phyloP scores from a whole-genome alignment of 1,140 invertebrate genomes.

The Papilio machaon region DNA sequence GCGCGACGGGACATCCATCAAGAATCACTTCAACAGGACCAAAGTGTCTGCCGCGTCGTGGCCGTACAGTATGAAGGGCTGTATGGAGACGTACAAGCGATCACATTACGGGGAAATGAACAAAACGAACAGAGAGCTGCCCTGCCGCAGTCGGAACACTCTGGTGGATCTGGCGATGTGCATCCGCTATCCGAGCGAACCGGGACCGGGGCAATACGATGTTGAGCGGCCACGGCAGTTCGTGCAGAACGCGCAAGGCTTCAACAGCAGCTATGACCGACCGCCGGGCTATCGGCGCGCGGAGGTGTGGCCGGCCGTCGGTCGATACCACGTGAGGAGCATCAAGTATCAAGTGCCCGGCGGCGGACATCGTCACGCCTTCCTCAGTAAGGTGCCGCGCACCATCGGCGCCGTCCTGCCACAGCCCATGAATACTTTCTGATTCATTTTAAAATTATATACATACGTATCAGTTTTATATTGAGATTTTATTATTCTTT shows the following conservation, averaged over 20 bases:
- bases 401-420: constrained; percentile 68
- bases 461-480: not conserved
- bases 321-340: constrained; percentile 56
- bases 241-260: constrained; percentile 59
- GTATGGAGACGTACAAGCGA: constrained; percentile 64
- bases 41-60: constrained; percentile 59
- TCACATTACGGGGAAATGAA: constrained; percentile 69
- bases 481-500: not conserved
- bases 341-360: constrained; percentile 54
- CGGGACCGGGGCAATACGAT: constrained; percentile 60
- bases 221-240: constrained; percentile 55
- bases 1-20: constrained; percentile 61
- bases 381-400: constrained; percentile 63
- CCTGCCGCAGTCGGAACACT: constrained; percentile 62
- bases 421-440: constrained; percentile 69
- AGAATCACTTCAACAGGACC: constrained; percentile 67
- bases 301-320: constrained; percentile 70
- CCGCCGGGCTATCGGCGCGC: constrained; percentile 63
- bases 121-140: constrained; percentile 61
- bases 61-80: constrained; percentile 62
- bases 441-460: constrained; percentile 14
- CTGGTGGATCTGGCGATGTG: constrained; percentile 67
- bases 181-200: constrained; percentile 54
- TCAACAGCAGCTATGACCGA: constrained; percentile 71
- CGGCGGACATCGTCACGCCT: constrained; percentile 68